Base-by-base conservation (phyloP, 2,797 vertebrate genomes). In the Sebastes steindachneri region DNA sequence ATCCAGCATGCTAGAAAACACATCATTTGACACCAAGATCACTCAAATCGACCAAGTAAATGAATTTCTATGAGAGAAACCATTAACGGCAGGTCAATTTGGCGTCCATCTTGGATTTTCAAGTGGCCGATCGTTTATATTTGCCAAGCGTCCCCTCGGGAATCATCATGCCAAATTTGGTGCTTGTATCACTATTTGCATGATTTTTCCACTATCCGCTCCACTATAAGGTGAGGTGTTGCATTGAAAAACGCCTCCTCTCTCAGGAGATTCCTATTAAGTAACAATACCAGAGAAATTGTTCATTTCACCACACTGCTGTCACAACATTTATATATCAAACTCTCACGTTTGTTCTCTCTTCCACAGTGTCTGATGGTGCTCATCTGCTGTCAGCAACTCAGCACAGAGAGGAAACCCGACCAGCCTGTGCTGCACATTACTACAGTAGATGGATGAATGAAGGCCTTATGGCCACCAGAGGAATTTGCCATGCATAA, bases 381-480 rank as follows among this genome's bases (percentile, higher is more conserved):
- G 7, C 9, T 76, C 25, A 11, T 37, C 45, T 71, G 25, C 72
- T 33, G 67, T 62, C 41, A 28, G 26, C 6, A 37, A 72, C 29
- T 59, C 68, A 68, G 37, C 29, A 26, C 62, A 48, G 57, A 58
- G 7, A 77, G 45, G 60, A 75, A 65, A 48, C 12, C 45, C 23
- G 23, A 35, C 19, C 65, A 25, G 55, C 35, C 55, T 21, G 64
- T 31, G 1, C 72, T 54, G 37, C 37, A 28, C 68, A 31, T 45
- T 29, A 51, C 35, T 19, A 21, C 66, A 37, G 57, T 3, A 15
- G 35, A 58, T 23, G 64, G 9, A 80, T 80, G 77, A 80, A 85
- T 81, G 74, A 72, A 37, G 53, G 74, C 54, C 33, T 69, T 60
- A 55, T 75, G 78, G 55, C 7, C 7, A 31, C 1, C 8, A 8